Base-by-base conservation (phyloP, 2,888 invertebrate species). In the Chymomyza amoena region DNA sequence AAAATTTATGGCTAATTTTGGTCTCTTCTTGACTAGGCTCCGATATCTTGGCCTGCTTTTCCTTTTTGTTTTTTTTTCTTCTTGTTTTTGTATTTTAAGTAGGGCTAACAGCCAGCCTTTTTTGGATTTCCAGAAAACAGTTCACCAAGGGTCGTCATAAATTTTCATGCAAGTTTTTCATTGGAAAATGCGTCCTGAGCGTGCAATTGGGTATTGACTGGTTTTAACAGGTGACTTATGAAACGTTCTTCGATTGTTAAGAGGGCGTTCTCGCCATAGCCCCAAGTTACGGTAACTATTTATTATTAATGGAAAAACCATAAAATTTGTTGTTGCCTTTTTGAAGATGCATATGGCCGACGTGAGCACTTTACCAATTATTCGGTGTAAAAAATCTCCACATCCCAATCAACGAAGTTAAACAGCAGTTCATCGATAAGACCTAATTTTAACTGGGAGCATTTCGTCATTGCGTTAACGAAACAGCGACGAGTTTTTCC, bases 1-100 rank as follows among this genome's bases (percentile, higher is more conserved):
- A 84, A 84, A 87, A 84, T 84, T 87, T 87, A 84, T 87, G 87
- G 83, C 87, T 84, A 84, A 87, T 87, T 84, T 86, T 74, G 82
- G 87, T 84, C 85, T 73, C 75, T 78, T 15, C 57, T 57, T 20
- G 57, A 15, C 32, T 60, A 54, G 10, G 20, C 15, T 16, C 20
- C 54, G 54, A 54, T 20, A 54, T 54, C 20, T 54, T 54, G 1
- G 57, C 57, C 56, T 36, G 7, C 60, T 60, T 45, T 15, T 50
- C n/a, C n/a, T n/a, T 62, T n/a, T 76, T 67, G 3, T 20, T 20
- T 20, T 25, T 25, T 25, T 25, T 4, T 25, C 4, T 25, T 60
- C 64, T 52, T 45, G 52, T 61, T 65, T 54, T 71, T 36, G 61
- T 57, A 54, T 51, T 25, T 62, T 63, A 25, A 45, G 18, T 64